Evolutionary conservation across 2,113 vertebrate species (phyloP).

Genomic region (Gobius niger): DNA sequence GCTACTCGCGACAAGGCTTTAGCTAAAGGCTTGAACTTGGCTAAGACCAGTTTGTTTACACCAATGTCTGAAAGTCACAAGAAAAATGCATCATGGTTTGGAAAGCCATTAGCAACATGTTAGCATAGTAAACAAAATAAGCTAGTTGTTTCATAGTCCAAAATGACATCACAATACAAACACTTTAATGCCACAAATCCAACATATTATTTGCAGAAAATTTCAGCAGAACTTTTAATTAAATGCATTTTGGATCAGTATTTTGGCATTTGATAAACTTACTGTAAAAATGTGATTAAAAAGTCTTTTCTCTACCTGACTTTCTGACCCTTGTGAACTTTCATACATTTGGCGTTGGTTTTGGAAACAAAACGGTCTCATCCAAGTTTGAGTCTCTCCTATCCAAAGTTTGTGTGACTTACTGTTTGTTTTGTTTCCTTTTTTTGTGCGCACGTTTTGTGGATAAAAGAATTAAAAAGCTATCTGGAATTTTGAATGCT

Average conservation of each 20-base stretch:
- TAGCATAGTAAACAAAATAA: too few species aligned
- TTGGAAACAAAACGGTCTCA: slow-evolving; percentile 1
- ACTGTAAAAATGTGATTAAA: too few species aligned
- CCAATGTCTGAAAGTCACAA: slow-evolving; percentile 6
- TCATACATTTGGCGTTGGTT: background rate
- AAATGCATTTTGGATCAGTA: too few species aligned
- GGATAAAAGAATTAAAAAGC: background rate
- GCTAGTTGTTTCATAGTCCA: too few species aligned
- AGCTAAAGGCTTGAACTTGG: background rate
- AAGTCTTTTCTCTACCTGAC: too few species aligned
- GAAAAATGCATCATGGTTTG: background rate
- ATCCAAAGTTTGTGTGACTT: background rate
- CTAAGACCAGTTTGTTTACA: background rate
- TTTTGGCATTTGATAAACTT: too few species aligned
- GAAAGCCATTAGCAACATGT: too few species aligned
- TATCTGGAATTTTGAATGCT: slow-evolving; percentile 16
- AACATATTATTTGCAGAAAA: too few species aligned
- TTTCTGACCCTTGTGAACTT: slow-evolving; percentile 11
- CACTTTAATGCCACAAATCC: too few species aligned
- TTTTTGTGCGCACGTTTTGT: slow-evolving; percentile 2
- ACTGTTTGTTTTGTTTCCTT: background rate
- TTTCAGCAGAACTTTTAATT: too few species aligned
- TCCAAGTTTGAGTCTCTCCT: background rate
- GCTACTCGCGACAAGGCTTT: background rate
- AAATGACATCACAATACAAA: too few species aligned